Evolutionary conservation across 2,797 vertebrate genomes (phyloP).

Genomic region (Gobio occitaniae): DNA sequence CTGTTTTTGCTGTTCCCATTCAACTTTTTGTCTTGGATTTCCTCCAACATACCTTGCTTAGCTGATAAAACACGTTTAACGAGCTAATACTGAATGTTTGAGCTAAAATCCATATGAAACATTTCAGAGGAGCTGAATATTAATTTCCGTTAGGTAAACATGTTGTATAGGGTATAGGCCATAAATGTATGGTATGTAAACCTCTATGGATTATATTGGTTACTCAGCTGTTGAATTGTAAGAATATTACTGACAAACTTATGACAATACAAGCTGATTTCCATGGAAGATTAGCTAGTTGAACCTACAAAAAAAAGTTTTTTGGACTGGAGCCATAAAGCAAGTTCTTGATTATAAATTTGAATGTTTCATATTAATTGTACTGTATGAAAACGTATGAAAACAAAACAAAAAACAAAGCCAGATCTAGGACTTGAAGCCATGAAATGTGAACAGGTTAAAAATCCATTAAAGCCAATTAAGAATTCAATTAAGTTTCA

Average conservation of each 20-base stretch:
- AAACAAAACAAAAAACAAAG: not conserved
- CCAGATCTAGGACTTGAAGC: not conserved
- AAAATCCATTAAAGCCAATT: conserved; percentile 10
- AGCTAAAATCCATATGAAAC: conserved; percentile 39
- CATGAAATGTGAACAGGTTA: not conserved
- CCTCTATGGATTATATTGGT: conserved; percentile 4
- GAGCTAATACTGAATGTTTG: conserved; percentile 31
- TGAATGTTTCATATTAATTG: not conserved
- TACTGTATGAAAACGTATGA: no score
- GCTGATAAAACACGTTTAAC: conserved; percentile 15
- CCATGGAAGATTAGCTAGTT: not conserved
- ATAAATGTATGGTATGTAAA: conserved; percentile 31
- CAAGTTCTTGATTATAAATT: not conserved
- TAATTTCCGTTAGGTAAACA: conserved; percentile 4
- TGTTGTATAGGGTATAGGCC: conserved; percentile 3
- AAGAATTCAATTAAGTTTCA: conserved; percentile 36
- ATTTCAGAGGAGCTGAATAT: conserved; percentile 24
- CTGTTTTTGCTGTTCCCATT: conserved; percentile 44
- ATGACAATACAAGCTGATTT: conserved; percentile 33
- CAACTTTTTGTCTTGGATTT: conserved; percentile 21
- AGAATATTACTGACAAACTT: not conserved
- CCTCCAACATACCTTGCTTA: conserved; percentile 13
- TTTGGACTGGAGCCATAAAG: not conserved
- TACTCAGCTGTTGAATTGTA: conserved; percentile 31
- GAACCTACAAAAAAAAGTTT: not conserved